Evolutionary conservation across 2,888 invertebrate genomes (phyloP), one percentile per base, ranked within the genome.

Genomic region (Zaprionus lineosus): DNA sequence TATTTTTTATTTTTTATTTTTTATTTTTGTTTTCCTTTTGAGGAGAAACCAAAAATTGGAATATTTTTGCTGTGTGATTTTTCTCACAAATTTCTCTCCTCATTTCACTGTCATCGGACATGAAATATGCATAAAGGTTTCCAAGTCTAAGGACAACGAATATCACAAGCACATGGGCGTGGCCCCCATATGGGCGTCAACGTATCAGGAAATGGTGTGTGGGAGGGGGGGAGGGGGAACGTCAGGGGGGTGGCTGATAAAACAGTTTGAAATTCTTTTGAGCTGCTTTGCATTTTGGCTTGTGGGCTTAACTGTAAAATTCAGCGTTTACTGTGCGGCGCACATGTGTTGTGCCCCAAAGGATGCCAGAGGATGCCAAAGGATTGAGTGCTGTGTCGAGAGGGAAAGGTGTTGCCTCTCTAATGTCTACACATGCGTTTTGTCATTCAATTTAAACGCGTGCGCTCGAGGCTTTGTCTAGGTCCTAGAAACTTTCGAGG

Each of bases 231-330:
- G 11, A 14, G 18, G 21, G 33, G 6, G 5, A 2, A 5, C 4
- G 3, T 15, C 1, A 16, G 19, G 11, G 8, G 8, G n/a, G 26
- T 5, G 14, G 64, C 31, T 77, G 70, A 34, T 36, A 60, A 72
- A 73, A 78, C 74, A 57, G 74, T 84, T 84, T 84, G 58, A 47
- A 81, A 81, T 81, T 74, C 79, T 84, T 84, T 71, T 52, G 73
- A 84, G 79, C 84, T 82, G 79, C 57, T 81, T 81, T 81, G 79
- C 82, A 84, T 81, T 82, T 82, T 71, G 57, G 83, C 82, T 78
- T 78, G 70, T 59, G 70, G 84, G 75, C 78, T 72, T 73, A 61
- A 57, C 48, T 40, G 18, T 1, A 8, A 46, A 16, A 21, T 31
- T 56, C 40, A 50, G 39, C 50, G 46, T 37, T 16, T 29, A n/a